Evolutionary conservation across 2,113 vertebrate genomes (phyloP).

Genomic region (Lipotes vexillifer): DNA sequence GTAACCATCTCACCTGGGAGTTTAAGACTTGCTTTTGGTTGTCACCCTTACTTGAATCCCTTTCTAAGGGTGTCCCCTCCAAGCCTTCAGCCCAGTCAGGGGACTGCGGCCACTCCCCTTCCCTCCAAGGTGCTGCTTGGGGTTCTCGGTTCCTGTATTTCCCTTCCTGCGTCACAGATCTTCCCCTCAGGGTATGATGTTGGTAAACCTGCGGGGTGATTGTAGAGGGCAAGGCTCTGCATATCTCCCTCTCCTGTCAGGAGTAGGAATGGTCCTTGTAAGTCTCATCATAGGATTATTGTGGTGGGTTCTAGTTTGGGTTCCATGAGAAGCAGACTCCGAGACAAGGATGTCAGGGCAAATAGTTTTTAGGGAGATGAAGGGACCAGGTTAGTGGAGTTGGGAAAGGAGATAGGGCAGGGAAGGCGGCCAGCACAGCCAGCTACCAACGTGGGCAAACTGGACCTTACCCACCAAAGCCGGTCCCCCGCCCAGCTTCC

Average conservation of each 20-base stretch:
- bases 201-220: fast-evolving
- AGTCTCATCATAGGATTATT: fast-evolving
- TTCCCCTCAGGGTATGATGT: not conserved
- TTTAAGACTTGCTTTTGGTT: not conserved
- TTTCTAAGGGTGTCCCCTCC: not conserved
- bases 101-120: not conserved
- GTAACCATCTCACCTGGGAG: too few relatives aligned
- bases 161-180: not conserved
- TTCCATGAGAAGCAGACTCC: not conserved
- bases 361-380: not conserved
- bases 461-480: too few relatives aligned
- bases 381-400: not conserved
- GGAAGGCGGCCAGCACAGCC: fast-evolving
- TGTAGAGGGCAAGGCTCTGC: not conserved
- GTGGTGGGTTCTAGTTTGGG: not conserved
- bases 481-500: fast-evolving
- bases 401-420: not conserved
- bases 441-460: fast-evolving
- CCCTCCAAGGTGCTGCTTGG: not conserved
- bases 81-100: not conserved
- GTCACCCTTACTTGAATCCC: not conserved
- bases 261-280: fast-evolving
- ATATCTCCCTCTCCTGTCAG: fast-evolving
- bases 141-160: not conserved
- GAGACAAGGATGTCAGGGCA: not conserved